Conservation (phyloP, 2,113 vertebrate genomes). For the Neolamprologus sp. region DNA sequence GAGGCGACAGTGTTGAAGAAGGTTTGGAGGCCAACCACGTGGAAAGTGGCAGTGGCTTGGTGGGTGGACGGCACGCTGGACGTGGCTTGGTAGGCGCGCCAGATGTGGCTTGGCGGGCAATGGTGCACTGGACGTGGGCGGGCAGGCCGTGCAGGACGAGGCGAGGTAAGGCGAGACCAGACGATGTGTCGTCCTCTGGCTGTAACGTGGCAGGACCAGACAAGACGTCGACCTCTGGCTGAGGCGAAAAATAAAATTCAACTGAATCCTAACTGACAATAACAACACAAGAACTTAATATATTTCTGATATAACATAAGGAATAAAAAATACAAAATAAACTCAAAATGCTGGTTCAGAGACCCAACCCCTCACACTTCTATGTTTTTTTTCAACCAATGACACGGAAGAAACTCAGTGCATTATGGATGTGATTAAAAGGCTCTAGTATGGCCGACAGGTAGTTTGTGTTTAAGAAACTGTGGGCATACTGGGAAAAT, state of each 20-base stretch:
- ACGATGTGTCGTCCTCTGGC: background rate
- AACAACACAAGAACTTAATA: background rate
- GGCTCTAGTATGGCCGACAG: background rate
- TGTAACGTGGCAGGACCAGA: background rate
- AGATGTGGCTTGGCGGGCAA: background rate
- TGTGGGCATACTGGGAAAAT: background rate
- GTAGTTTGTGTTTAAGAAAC: background rate
- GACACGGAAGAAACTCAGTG: background rate
- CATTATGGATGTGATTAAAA: background rate
- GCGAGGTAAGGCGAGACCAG: background rate
- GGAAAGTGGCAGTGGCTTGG: background rate
- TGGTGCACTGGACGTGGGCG: background rate
- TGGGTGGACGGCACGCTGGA: background rate
- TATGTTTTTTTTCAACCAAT: background rate
- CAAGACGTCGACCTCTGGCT: background rate
- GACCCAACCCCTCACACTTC: background rate
- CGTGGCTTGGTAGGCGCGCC: background rate
- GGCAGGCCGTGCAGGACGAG: background rate
- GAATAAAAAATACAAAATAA: background rate
- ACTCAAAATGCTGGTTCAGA: background rate
- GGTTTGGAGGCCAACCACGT: background rate
- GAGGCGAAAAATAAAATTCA: background rate
- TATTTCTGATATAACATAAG: background rate
- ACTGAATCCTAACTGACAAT: background rate
- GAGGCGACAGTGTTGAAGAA: background rate